These are phyloP conservation scores for Tribolium freemani DNA, from an alignment of 2,888 invertebrate species.

Conservation along the genomic window DNA sequence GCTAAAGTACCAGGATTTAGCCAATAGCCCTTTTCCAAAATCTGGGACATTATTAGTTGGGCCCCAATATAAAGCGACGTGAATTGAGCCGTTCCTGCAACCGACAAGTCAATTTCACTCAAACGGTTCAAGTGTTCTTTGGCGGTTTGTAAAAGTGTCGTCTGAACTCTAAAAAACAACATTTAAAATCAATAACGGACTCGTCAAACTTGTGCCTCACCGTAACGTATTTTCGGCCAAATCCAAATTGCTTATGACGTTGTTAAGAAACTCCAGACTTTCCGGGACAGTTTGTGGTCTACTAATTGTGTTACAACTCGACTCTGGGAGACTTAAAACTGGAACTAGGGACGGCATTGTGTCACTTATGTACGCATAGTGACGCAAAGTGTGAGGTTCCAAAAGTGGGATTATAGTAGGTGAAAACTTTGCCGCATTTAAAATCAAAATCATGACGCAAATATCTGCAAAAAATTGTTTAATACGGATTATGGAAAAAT, in stretches of 20 bases:
- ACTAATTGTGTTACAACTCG: slow-evolving; percentile 62
- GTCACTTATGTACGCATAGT: slow-evolving; percentile 93
- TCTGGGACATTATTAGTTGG: slow-evolving; percentile 73
- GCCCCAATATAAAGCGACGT: slow-evolving; percentile 84
- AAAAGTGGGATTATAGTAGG: slow-evolving; percentile 92
- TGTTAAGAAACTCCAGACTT: slow-evolving; percentile 80
- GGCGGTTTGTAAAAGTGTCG: slow-evolving; percentile 74
- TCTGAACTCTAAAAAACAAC: slow-evolving; percentile 67
- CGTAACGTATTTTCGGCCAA: slow-evolving; percentile 75
- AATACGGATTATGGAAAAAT: not conserved
- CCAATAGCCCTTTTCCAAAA: slow-evolving; percentile 68
- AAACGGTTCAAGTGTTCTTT: slow-evolving; percentile 79
- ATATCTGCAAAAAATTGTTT: slow-evolving; percentile 73
- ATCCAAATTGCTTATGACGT: slow-evolving; percentile 81
- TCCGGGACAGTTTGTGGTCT: slow-evolving; percentile 73
- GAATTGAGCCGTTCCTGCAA: slow-evolving; percentile 86
- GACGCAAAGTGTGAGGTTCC: slow-evolving; percentile 92
- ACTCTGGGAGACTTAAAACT: slow-evolving; percentile 70
- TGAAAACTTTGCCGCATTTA: slow-evolving; percentile 94
- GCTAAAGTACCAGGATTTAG: slow-evolving; percentile 67
- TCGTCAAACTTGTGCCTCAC: slow-evolving; percentile 44
- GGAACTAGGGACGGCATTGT: slow-evolving; percentile 95
- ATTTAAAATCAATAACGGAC: not conserved
- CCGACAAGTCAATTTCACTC: slow-evolving; percentile 84
- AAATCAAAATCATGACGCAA: slow-evolving; percentile 90